Evolutionary conservation across 2,888 invertebrate species (phyloP), one percentile per base, ranked within the genome.

Genomic region (Dromius quadrimaculatus): DNA sequence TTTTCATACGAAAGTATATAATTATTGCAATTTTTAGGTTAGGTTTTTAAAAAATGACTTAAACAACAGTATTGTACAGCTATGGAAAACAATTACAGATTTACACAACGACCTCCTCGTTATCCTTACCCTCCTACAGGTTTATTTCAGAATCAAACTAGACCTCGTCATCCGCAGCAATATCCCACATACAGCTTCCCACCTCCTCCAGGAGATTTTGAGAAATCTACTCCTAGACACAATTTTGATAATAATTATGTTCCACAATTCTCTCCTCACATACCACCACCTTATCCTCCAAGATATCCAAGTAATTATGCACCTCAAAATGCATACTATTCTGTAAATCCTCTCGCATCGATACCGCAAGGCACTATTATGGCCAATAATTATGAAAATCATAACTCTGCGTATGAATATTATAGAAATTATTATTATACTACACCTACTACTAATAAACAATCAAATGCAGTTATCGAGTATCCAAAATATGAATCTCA

Each of bases 101-200:
- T 38, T 41, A 20, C 54, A 15, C 22, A 22, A 22, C 20, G 38
- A 41, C 66, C 66, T 5, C 66, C 66, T 0, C 66, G 54, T 6
- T 57, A 41, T 15, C 13, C 22, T 8, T 66, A 54, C 41, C 66
- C 66, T 22, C 57, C 66, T 20, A 38, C 57, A 66, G 41, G 38
- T 50, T n/a, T 22, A 22, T 66, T 57, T 28, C 66, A 36, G 23
- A 57, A 54, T 41, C 28, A 38, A 22, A 22, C 54, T 15, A 50
- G 66, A 17, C 54, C 38, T 28, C 11, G 66, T 17, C 36, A 54
- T 19, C 66, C 66, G 0, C 47, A 36, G n/a, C 54, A 66, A 11
- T 36, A 47, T 9, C 20, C 66, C n/a, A 34, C 32, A 13, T 65
- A 36, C 38, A 34, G 50, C 15, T 54, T 54, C n/a, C 54, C 38